Base-by-base conservation (phyloP, 2,113 vertebrate genomes). In the Oncorhynchus mykiss region DNA sequence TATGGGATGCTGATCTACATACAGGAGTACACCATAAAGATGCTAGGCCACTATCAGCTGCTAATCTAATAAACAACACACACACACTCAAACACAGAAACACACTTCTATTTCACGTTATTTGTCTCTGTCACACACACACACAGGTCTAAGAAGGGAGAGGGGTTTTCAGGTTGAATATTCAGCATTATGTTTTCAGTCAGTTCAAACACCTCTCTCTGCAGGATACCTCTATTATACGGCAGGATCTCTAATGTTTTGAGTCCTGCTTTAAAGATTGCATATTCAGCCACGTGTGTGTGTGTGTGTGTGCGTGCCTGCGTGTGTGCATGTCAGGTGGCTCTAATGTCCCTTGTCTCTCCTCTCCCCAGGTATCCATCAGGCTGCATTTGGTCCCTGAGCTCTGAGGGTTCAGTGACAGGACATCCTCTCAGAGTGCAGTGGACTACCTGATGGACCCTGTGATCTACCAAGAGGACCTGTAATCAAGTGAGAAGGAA, bases 341-440 rank as follows among this genome's bases (percentile, higher is more conserved):
- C 51, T 18, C 27, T 67, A 20, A 67, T 34, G n/a, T 71, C 1
- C 1, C 51, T 7, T n/a, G 13, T 86, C 71, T 86, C 67, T 82
- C 64, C 75, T 88, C 76, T 89, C 76, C 85, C 87, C 78, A 92
- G 91, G 84, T 85, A 48, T 67, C 65, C 12, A 29, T 18, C 51
- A 18, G 51, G 59, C n/a, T 62, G 2, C n/a, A 24, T 68, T 8
- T 9, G 29, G 67, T 45, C 18, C 27, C 9, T 20, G 25, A 8
- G 31, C 65, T 29, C 12, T 16, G 65, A 67, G 25, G 25, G 62
- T 25, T 20, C n/a, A 20, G 13, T 13, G 65, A 31, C 29, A 25
- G 25, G 65, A 5, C 13, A 27, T 67, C 65, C 65, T 16, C 65
- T 18, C 13, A 39, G 67, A 11, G 4, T 11, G 62, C 22, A 66